Conservation (phyloP, 2,797 vertebrate genomes). For the Pipistrellus pygmaeus region DNA sequence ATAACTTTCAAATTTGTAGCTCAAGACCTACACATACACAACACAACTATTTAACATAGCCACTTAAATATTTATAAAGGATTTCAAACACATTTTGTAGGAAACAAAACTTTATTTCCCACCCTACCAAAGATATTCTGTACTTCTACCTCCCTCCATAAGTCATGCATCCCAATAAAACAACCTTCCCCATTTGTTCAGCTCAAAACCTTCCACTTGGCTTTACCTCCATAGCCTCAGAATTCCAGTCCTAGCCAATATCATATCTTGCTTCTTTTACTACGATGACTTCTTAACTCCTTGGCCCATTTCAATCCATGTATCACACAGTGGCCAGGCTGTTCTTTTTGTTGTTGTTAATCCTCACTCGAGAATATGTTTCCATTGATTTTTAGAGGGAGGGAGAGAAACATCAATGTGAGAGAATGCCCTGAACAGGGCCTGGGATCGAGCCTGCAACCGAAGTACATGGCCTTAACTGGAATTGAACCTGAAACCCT, state of each 20-base stretch:
- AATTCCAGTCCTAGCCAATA: not conserved
- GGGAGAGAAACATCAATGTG: no score
- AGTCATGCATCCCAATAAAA: not conserved
- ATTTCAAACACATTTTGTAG: not conserved
- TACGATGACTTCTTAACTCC: not conserved
- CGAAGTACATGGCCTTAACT: no score
- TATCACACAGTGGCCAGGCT: not conserved
- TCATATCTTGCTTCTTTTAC: not conserved
- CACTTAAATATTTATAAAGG: not conserved
- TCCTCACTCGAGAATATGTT: no score
- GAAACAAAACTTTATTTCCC: not conserved
- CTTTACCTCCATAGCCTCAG: not conserved
- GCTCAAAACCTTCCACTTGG: not conserved
- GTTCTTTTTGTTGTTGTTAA: not conserved
- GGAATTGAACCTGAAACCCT: no score
- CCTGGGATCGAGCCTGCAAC: no score
- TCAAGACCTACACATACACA: not conserved
- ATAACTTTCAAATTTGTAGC: not conserved
- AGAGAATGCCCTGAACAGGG: no score
- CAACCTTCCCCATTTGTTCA: not conserved
- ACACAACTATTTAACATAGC: not conserved
- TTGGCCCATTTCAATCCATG: not conserved
- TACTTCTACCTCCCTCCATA: not conserved
- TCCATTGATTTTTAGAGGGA: no score
- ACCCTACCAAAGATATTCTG: not conserved